Base-by-base conservation (phyloP, 1,140 invertebrate genomes). In the Monomorium pharaonis region DNA sequence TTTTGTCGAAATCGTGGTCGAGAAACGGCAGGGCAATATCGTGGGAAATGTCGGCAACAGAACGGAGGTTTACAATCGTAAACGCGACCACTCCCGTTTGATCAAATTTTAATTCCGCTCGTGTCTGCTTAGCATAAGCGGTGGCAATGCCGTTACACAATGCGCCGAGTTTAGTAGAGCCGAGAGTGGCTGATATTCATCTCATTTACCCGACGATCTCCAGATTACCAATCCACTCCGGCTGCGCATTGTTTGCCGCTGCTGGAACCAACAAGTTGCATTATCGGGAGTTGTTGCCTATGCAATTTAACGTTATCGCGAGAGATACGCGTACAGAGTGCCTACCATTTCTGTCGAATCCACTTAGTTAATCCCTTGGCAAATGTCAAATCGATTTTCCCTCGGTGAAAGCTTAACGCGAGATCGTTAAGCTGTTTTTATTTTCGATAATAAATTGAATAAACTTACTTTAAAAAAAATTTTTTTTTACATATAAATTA, bases 31-130 rank as follows among this genome's bases (percentile, higher is more conserved):
- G 37, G 14, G 51, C 67, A 83, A 58, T 58, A 83, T 70, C 67
- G 88, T 90, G 86, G 87, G 89, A 91, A 91, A 90, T 75, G 88
- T 87, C 86, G 86, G 65, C 80, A 88, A 84, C 85, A 37, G 24
- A 44, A 42, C 84, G 47, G 47, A 54, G 65, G 67, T 56, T 63
- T n/a, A 74, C 78, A 83, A 33, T 83, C 67, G 67, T 87, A 84
- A 92, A 90, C 54, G 80, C 90, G 86, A 91, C 86, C 86, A 90
- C 90, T 92, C 65, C 91, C 90, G 92, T 93, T 89, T 80, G 84
- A 86, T 89, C 88, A 89, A 87, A 90, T 93, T 93, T 94, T 93
- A 93, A 93, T 94, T 92, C 92, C 92, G 89, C 92, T 91, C 89
- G 89, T 92, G 90, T 86, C 89, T 92, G 87, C 86, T 94, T 93